These are phyloP conservation scores for Perca schrenkii DNA, from an alignment of 2,113 vertebrate genomes.

Conservation along the genomic window DNA sequence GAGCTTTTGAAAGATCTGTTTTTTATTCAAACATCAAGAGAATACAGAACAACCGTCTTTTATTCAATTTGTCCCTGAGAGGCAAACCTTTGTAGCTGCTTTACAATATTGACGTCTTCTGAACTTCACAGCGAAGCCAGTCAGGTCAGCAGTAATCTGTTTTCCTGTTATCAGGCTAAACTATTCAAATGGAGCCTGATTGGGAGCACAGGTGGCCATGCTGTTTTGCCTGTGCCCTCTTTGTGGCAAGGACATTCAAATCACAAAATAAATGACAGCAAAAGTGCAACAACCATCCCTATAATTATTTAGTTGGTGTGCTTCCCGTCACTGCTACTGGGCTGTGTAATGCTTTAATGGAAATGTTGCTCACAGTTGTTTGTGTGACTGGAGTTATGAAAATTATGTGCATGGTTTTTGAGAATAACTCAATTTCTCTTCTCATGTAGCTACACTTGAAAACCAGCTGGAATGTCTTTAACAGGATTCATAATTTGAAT, in stretches of 20 bases:
- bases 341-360: slow-evolving; percentile 19
- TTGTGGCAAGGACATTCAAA: slow-evolving; percentile 50
- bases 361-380: background rate
- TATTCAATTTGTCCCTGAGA: slow-evolving; percentile 50
- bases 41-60: slow-evolving; percentile 24
- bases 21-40: slow-evolving; percentile 39
- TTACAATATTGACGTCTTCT: background rate
- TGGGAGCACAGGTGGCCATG: background rate
- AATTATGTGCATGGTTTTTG: background rate
- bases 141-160: slow-evolving; percentile 38
- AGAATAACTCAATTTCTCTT: background rate
- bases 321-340: background rate
- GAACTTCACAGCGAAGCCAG: background rate
- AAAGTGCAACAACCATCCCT: background rate
- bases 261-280: background rate
- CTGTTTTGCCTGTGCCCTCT: slow-evolving; percentile 25
- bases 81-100: background rate
- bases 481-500: background rate
- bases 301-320: background rate
- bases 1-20: slow-evolving; percentile 42
- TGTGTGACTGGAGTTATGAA: background rate
- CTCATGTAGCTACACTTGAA: background rate
- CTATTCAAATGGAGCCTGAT: slow-evolving; percentile 39
- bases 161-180: slow-evolving; percentile 11
- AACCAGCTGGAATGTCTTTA: background rate